Evolutionary conservation across 2,113 vertebrate species (phyloP), one percentile per base, ranked within the genome.

Genomic region (Monopterus albus): DNA sequence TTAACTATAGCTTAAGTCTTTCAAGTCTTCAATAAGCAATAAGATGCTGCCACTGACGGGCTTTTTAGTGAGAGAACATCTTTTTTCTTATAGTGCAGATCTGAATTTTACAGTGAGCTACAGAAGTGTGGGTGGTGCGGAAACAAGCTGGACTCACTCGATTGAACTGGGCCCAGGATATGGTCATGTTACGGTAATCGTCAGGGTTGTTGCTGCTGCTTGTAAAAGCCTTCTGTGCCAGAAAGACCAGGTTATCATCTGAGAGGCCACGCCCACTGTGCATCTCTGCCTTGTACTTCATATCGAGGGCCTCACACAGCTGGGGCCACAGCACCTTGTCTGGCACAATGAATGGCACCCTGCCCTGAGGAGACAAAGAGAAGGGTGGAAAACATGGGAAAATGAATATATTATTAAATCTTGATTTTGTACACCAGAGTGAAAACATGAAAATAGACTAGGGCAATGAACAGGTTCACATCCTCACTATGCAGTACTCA

Each of bases 131-230:
- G 15, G 8, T 5, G 8, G 29, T 7, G 20, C 49, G n/a, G 15
- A 23, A 38, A 50, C 1, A 3, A 57, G 36, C 31, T 20, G 29
- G 52, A 2, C 82, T 88, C 62, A 97, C 96, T 93, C 95, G 82
- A 83, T 93, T 97, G 79, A 93, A 99, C 90, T 99, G 97, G 73
- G 97, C 95, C 97, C 97, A 99, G 87, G 96, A 96, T 70, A 99
- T 96, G 0, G 94, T 93, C 94, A 96, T 95, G 90, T 64, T 92
- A 63, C 75, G 91, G 84, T 94, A 98, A 43, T 97, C 97, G 52
- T 97, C 96, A 2, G 94, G 69, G 86, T 95, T 96, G 73, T 88
- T 88, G 78, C 92, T 95, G 84, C 88, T 92, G 91, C 90, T 95
- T 68, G 94, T 95, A 89, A 98, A 98, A 47, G 96, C 94, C 38